Base-by-base conservation (phyloP, 1,140 invertebrate genomes). In the Ostrea denselamellosa region DNA sequence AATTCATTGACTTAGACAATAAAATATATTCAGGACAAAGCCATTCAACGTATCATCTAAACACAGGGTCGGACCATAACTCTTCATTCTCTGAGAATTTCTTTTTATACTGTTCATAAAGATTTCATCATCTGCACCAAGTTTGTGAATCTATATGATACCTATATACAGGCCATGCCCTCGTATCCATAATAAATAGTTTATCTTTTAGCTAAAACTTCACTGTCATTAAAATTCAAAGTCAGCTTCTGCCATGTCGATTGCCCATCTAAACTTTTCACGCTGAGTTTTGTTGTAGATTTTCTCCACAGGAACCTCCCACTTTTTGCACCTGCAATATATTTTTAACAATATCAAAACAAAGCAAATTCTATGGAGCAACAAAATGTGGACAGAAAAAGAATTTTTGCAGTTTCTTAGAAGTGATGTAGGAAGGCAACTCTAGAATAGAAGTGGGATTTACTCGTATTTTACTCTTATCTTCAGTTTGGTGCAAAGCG, bases 201-300 rank as follows among this genome's bases (percentile, higher is more conserved):
- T n/a, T 12, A 19, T 82, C 7, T 84, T 84, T 25, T n/a, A 53
- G 19, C 25, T 84, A 25, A 84, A 25, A 53, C n/a, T 28, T 77
- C 2, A 77, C 28, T 68, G 22, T 62, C 84, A 85, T 94, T 91
- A 93, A 94, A 94, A 94, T 83, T 91, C 89, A 90, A 92, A 94
- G 22, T 99, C 98, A 68, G 97, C 97, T 85, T 97, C 97, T 90
- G 98, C 98, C 99, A 99, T 99, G 93, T 99, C 99, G 93, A 99
- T 99, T 86, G 99, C 99, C 99, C 99, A 99, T 92, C 98, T 96
- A 96, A 99, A 99, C 95, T 99, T 99, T 92, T 99, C 98, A 90
- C 99, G 96, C 95, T 99, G 99, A 86, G 99, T 99, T 96, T 99
- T 99, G 95, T 99, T 99, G 95, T 99, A 99, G 90, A 99, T 98